Evolutionary conservation across 1,140 invertebrate species (phyloP), one percentile per base, ranked within the genome.

Genomic region (Pogonomyrmex californicus): DNA sequence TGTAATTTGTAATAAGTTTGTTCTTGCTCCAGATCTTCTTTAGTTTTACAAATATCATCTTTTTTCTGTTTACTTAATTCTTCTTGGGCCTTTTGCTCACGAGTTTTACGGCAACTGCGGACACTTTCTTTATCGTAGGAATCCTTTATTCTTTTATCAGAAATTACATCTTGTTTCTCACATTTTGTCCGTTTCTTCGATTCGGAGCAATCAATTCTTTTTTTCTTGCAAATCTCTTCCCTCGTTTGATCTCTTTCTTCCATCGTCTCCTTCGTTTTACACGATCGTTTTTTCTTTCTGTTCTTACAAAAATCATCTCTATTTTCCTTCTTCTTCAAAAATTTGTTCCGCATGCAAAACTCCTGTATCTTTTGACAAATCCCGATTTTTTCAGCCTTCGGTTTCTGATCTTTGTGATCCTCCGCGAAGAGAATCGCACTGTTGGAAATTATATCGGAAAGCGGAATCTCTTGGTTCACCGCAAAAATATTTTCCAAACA

Each of bases 251-350:
- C 86, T 10, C 36, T 33, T 6, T 1, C 1, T 54, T 85, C 14
- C 36, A 10, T 30, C 6, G 5, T 38, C 51, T 85, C 9, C 36
- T 9, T 30, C 6, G 9, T 38, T 54, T n/a, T 44, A 47, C 66
- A 66, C 23, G 44, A 33, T n/a, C n/a, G 23, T 23, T 23, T 23
- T 23, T 2, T 62, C n/a, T 85, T 10, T 3, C 23, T 56, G 23
- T 77, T 85, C 38, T 91, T 71, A 44, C 79, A 86, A 10, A 44
- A 36, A 5, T 86, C 58, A n/a, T 88, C 60, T 1, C 41, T 70
- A 0, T 56, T 33, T 2, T 9, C 63, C 9, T 76, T 66, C 30
- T 68, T 77, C 2, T 12, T 81, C 6, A 41, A 14, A 54, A 47
- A 14, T 82, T 9, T 75, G 14, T 62, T 51, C 7, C 30, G 68